Percentiles rank a stretch among this genome's conserved stretches.
Evolutionary conservation across 1,140 invertebrate species (phyloP).

Genomic region (Drosophila insularis): DNA sequence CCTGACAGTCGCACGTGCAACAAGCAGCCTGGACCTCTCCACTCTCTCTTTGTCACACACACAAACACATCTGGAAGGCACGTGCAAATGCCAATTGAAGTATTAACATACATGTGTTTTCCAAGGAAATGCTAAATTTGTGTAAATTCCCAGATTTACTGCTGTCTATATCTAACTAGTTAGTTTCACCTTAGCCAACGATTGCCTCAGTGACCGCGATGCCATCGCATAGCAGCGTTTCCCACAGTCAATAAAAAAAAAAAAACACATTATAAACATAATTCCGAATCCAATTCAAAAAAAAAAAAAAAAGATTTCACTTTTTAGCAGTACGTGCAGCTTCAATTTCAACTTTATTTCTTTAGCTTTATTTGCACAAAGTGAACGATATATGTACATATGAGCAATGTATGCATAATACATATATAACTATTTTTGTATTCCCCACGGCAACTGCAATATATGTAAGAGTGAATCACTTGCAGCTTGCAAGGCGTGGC

Average conservation of each 20-base stretch:
- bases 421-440: conserved; percentile 50
- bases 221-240: conserved; percentile 42
- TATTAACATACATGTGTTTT: conserved; percentile 40
- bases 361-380: conserved; percentile 31
- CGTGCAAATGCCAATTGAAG: conserved; percentile 48
- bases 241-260: conserved; percentile 58
- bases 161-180: conserved; percentile 4
- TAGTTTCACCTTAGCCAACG: conserved; percentile 34
- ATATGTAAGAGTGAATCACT: conserved; percentile 19
- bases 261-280: conserved; percentile 50
- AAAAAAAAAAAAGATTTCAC: conserved; percentile 47
- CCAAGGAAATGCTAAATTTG: conserved; percentile 46
- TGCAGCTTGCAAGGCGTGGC: conserved; percentile 32
- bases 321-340: conserved; percentile 32
- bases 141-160: conserved; percentile 6
- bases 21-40: background rate
- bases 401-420: background rate
- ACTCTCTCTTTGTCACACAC: no score
- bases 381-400: conserved; percentile 32
- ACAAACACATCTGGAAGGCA: conserved; percentile 26
- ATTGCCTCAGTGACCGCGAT: conserved; percentile 54
- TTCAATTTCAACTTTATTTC: conserved; percentile 41
- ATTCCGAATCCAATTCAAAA: conserved; percentile 41
- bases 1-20: conserved; percentile 38
- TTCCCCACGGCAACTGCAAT: conserved; percentile 47